Evolutionary conservation across 2,888 invertebrate genomes (phyloP).

Genomic region (Pinctada fucata): DNA sequence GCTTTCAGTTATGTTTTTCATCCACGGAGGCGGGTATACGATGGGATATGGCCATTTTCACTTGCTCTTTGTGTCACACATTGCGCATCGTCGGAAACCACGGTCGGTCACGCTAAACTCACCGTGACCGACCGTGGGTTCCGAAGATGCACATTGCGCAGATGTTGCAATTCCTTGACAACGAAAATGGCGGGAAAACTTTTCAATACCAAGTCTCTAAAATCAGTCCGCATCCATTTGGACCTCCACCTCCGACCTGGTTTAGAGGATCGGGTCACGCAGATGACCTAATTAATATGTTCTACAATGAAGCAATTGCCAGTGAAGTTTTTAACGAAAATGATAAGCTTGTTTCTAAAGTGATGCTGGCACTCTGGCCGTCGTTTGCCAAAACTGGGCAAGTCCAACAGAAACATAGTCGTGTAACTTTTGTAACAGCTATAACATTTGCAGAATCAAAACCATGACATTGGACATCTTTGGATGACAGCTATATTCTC

Average conservation of each 20-base stretch:
- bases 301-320: not conserved
- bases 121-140: too few species aligned
- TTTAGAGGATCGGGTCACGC: conserved; percentile 11
- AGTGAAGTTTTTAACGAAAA: not conserved
- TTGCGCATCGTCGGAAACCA: not conserved
- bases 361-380: not conserved
- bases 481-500: too few species aligned
- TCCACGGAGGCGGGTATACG: conserved; percentile 2
- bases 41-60: not conserved
- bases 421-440: too few species aligned
- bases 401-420: not conserved
- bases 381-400: not conserved
- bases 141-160: too few species aligned
- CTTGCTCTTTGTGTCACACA: not conserved
- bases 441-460: too few species aligned
- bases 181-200: not conserved
- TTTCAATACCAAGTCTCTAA: conserved; percentile 2
- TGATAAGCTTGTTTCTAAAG: not conserved
- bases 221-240: conserved; percentile 10
- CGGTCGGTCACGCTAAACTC: too few species aligned
- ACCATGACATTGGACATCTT: too few species aligned
- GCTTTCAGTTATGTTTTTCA: not conserved
- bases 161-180: too few species aligned
- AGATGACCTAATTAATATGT: conserved; percentile 8
- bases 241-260: conserved; percentile 4